Evolutionary conservation across 2,113 vertebrate genomes (phyloP).

Genomic region (Apodemus sylvaticus): DNA sequence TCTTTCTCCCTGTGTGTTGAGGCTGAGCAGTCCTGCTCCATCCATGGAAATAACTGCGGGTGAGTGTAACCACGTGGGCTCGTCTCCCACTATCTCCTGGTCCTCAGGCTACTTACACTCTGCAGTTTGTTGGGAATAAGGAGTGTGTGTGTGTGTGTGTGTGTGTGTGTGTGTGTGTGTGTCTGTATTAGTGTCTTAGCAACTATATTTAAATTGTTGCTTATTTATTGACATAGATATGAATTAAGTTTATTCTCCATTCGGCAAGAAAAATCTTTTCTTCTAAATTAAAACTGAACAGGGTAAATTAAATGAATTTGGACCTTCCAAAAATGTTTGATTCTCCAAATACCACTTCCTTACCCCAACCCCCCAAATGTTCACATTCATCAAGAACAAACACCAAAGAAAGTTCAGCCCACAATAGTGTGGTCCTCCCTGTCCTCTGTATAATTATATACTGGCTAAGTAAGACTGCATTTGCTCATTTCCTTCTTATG

Average conservation of each 20-base stretch:
- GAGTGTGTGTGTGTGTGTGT: not conserved
- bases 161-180: not conserved
- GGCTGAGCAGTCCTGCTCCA: not conserved
- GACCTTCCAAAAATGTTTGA: not conserved
- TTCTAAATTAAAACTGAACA: conserved; percentile 35
- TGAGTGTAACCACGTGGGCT: too few species aligned
- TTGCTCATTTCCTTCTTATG: not conserved
- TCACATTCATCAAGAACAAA: conserved; percentile 13
- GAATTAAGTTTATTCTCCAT: conserved; percentile 30
- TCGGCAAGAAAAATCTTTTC: not conserved
- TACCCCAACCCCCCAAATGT: not conserved
- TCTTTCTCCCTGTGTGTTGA: not conserved
- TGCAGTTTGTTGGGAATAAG: not conserved
- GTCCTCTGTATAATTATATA: not conserved
- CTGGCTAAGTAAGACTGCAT: not conserved
- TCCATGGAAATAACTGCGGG: too few species aligned
- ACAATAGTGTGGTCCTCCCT: not conserved
- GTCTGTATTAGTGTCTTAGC: not conserved
- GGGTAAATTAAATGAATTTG: conserved; percentile 9
- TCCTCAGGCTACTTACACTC: not conserved
- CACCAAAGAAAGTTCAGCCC: not conserved
- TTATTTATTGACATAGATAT: conserved; percentile 19
- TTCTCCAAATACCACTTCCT: not conserved
- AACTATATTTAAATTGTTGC: not conserved
- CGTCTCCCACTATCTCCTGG: not conserved